These are phyloP conservation scores for Diceros bicornis DNA, from an alignment of 2,797 vertebrate genomes.

Conservation along the genomic window DNA sequence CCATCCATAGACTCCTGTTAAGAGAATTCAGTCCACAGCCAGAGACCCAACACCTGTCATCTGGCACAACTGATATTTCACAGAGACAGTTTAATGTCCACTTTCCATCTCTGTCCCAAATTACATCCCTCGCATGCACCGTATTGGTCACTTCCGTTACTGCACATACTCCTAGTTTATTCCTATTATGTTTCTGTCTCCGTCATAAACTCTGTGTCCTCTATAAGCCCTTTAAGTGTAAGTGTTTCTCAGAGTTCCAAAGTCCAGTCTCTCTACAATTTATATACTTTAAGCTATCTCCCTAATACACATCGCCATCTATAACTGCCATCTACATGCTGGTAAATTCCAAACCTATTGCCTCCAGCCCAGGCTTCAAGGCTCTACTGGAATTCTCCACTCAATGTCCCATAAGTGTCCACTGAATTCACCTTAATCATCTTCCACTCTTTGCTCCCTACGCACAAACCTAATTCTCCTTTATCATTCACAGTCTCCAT, in stretches of 20 bases:
- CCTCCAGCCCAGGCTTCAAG: background rate
- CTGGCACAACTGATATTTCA: background rate
- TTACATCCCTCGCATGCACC: background rate
- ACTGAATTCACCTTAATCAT: background rate
- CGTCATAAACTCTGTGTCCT: background rate
- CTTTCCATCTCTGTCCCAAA: constrained; percentile 21
- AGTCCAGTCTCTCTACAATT: background rate
- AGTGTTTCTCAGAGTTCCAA: constrained; percentile 29
- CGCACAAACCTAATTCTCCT: background rate
- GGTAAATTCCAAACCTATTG: constrained; percentile 14
- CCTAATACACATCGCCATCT: background rate
- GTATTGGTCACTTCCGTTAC: background rate
- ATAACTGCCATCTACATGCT: background rate
- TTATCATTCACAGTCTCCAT: background rate
- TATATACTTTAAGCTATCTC: background rate
- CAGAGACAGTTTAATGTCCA: background rate
- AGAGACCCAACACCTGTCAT: background rate
- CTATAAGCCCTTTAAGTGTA: background rate
- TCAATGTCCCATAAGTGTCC: background rate
- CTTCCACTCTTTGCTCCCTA: background rate
- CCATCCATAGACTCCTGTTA: background rate
- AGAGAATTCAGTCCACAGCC: constrained; percentile 16
- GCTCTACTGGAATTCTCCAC: background rate
- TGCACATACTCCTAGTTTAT: background rate
- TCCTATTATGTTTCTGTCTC: background rate